Evolutionary conservation across 2,113 vertebrate species (phyloP).

Genomic region (Anolis sagrei): DNA sequence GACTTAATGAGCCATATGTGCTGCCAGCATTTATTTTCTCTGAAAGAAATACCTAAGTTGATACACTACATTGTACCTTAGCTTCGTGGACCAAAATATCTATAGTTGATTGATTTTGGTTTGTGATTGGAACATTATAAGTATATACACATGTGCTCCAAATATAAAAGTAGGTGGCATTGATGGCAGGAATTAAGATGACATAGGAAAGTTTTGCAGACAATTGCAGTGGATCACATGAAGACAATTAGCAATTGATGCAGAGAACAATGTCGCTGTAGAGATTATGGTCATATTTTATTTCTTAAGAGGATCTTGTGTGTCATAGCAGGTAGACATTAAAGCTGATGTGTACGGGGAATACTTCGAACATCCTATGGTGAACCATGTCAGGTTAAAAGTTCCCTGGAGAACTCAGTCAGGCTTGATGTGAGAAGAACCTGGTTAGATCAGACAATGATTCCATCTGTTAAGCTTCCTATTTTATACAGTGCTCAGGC

Average conservation of each 20-base stretch:
- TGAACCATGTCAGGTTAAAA: neutral
- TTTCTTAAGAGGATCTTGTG: neutral
- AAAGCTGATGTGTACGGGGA: neutral
- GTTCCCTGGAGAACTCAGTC: neutral
- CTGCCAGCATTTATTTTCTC: too few species aligned
- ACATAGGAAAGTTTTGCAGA: too few species aligned
- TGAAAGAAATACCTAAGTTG: neutral
- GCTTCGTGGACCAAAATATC: constrained; percentile 1
- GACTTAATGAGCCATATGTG: too few species aligned
- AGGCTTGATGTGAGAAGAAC: too few species aligned
- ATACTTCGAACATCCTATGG: too few species aligned
- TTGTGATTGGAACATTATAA: neutral
- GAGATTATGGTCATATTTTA: too few species aligned
- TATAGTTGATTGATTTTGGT: neutral
- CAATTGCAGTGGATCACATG: fast-evolving
- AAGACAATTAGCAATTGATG: too few species aligned
- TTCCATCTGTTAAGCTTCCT: neutral
- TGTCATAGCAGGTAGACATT: neutral
- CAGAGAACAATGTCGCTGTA: too few species aligned
- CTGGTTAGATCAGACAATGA: neutral
- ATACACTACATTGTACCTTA: neutral
- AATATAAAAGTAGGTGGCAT: neutral
- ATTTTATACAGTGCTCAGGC: neutral
- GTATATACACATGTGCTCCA: neutral
- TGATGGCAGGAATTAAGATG: neutral